Evolutionary conservation across 2,113 vertebrate genomes (phyloP).

Genomic region (Dryoscopus gambensis): DNA sequence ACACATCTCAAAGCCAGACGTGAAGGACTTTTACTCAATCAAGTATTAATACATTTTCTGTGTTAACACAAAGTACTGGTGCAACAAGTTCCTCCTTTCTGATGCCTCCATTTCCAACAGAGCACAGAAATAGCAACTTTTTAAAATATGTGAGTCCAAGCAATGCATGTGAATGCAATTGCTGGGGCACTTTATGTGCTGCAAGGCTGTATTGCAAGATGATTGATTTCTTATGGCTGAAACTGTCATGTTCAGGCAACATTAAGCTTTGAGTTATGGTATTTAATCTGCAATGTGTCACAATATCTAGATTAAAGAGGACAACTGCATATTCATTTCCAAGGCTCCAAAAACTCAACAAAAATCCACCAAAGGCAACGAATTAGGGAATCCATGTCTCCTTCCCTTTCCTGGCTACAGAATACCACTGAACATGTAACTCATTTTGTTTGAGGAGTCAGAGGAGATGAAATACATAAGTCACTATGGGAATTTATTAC

Average conservation of each 20-base stretch:
- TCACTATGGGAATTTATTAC: not conserved
- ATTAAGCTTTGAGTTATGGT: not conserved
- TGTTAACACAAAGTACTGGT: not conserved
- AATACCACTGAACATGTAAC: not conserved
- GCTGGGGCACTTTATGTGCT: slow-evolving; percentile 28
- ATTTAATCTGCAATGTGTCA: slow-evolving; percentile 43
- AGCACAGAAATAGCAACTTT: not conserved
- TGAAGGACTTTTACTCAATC: not conserved
- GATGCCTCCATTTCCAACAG: not conserved
- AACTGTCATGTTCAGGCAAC: slow-evolving; percentile 42
- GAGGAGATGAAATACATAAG: slow-evolving; percentile 17
- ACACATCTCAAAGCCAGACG: rapidly evolving
- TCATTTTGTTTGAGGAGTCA: not conserved
- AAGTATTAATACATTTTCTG: not conserved
- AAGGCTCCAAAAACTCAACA: not conserved
- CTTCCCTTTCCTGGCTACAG: not conserved
- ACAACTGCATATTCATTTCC: slow-evolving; percentile 39
- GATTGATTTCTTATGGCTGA: slow-evolving; percentile 56
- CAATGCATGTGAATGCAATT: not conserved
- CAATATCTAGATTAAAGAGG: slow-evolving; percentile 30
- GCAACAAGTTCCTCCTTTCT: not conserved
- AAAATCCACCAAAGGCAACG: not conserved
- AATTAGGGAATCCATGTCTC: not conserved
- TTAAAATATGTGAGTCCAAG: not conserved
- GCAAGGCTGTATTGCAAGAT: slow-evolving; percentile 9